phyloP scores from a whole-genome alignment of 2,797 vertebrate genomes.

The Coreius guichenoti region DNA sequence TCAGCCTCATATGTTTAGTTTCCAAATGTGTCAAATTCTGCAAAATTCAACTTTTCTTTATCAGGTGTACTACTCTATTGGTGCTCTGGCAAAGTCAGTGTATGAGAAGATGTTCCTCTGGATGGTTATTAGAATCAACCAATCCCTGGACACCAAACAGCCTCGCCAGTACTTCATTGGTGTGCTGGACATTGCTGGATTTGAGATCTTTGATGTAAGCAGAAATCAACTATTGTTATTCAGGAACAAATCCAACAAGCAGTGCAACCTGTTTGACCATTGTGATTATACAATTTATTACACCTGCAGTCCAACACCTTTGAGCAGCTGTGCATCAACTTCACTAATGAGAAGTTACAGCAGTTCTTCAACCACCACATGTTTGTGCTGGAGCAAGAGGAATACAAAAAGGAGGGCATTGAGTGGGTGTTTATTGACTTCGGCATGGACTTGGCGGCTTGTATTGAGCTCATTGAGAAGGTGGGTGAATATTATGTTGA shows the following conservation, averaged over 20 bases:
- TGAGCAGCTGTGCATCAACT: conserved; percentile 74
- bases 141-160: conserved; percentile 79
- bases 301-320: conserved; percentile 70
- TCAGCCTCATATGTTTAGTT: not conserved
- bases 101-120: conserved; percentile 76
- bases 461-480: conserved; percentile 77
- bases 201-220: conserved; percentile 16
- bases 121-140: conserved; percentile 76
- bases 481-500: conserved; percentile 52
- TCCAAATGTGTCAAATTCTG: not conserved
- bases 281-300: not conserved
- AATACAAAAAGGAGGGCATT: conserved; percentile 1
- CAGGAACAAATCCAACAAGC: not conserved
- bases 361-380: conserved; percentile 86
- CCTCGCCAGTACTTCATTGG: conserved; percentile 21
- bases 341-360: conserved; percentile 80
- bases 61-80: conserved; percentile 48
- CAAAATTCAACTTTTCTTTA: conserved; percentile 49
- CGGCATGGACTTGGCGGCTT: not conserved
- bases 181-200: conserved; percentile 21
- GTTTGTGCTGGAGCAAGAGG: not conserved
- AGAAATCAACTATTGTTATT: not conserved
- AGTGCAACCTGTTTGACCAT: not conserved
- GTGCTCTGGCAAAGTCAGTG: conserved; percentile 85
- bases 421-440: not conserved